These are phyloP conservation scores for Idaea straminata DNA, from an alignment of 2,888 invertebrate genomes.

Conservation along the genomic window DNA sequence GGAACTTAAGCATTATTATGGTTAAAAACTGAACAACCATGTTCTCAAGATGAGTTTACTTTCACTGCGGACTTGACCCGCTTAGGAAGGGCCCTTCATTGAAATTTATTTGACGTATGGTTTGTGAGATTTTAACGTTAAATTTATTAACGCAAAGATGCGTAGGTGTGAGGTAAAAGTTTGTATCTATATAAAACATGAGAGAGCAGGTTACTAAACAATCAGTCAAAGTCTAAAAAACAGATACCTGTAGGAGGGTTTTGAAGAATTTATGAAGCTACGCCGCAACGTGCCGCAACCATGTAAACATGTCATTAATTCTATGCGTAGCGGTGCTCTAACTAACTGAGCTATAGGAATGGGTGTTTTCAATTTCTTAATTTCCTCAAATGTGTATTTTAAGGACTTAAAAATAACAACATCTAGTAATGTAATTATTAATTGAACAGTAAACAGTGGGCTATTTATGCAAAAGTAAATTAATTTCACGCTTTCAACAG, in stretches of 20 bases:
- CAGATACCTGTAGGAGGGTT: not conserved
- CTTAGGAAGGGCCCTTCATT: conserved; percentile 45
- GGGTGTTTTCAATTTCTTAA: too few relatives aligned
- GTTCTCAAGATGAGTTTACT: conserved; percentile 36
- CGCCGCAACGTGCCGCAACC: not conserved
- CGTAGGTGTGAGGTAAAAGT: conserved; percentile 18
- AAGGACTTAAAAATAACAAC: too few relatives aligned
- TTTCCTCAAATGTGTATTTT: too few relatives aligned
- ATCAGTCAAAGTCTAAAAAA: not conserved
- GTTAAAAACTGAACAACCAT: conserved; percentile 2
- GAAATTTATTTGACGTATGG: conserved; percentile 33
- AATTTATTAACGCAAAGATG: conserved; percentile 24
- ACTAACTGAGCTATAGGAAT: too few relatives aligned
- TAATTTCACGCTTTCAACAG: too few relatives aligned
- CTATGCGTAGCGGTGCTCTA: too few relatives aligned
- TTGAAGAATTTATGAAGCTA: not conserved
- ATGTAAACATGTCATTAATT: not conserved
- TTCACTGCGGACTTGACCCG: conserved; percentile 58
- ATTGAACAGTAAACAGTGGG: not conserved
- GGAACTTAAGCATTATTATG: conserved; percentile 17
- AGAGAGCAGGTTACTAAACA: not conserved
- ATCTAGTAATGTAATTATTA: not conserved
- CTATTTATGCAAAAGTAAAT: not conserved
- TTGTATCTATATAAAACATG: not conserved
- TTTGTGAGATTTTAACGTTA: conserved; percentile 29